Evolutionary conservation across 2,888 invertebrate species (phyloP).

Genomic region (Autographa pulchrina): DNA sequence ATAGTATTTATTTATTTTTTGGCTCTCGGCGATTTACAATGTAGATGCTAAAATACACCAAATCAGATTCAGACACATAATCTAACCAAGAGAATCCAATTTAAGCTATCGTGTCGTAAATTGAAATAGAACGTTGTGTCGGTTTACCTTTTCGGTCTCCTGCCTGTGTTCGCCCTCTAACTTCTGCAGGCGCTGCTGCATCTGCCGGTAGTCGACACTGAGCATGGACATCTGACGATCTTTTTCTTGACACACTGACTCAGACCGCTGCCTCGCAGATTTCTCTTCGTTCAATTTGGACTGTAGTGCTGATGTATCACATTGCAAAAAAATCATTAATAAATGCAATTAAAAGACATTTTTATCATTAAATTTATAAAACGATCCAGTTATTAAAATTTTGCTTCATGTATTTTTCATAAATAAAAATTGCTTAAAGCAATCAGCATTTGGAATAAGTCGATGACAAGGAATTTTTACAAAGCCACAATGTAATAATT

Average conservation of each 20-base stretch:
- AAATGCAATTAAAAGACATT: not conserved
- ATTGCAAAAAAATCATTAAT: constrained; percentile 35
- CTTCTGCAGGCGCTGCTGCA: constrained; percentile 96
- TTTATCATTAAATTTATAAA: not conserved
- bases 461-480: constrained; percentile 14
- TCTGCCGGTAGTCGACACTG: constrained; percentile 98
- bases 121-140: not conserved
- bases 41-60: no score
- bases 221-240: constrained; percentile 98
- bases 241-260: constrained; percentile 96
- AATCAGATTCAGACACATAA: no score
- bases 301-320: constrained; percentile 92
- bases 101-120: not conserved
- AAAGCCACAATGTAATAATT: constrained; percentile 28
- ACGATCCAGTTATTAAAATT: not conserved
- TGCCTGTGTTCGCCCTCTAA: constrained; percentile 97
- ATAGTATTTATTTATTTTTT: no score
- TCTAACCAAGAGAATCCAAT: not conserved
- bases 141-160: constrained; percentile 94
- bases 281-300: constrained; percentile 97
- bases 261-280: constrained; percentile 95
- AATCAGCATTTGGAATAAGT: not conserved
- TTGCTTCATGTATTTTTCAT: not conserved
- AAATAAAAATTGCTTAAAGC: not conserved
- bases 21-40: no score